These are phyloP conservation scores for Macrophya annulata DNA, from an alignment of 2,888 invertebrate genomes.

Conservation along the genomic window DNA sequence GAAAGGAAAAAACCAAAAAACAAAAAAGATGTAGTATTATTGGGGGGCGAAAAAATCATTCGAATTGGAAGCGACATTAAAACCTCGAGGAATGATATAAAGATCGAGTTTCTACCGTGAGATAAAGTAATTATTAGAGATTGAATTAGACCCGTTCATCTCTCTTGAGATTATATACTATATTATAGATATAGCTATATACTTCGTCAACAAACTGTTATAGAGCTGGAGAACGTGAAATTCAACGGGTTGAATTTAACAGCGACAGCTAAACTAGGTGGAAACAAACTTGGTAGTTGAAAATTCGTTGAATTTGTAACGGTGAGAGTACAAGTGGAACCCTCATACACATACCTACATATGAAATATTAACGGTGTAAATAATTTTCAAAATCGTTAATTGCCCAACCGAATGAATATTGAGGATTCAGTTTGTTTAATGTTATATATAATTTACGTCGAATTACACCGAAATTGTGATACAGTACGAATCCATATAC, in stretches of 20 bases:
- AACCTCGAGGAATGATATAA: neutral
- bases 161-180: neutral
- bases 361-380: neutral
- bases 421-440: neutral
- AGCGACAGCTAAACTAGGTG: slow-evolving; percentile 11
- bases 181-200: neutral
- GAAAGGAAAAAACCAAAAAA: neutral
- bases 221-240: neutral
- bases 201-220: neutral
- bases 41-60: neutral
- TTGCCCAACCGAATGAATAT: neutral
- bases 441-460: too few relatives aligned
- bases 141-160: neutral
- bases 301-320: neutral
- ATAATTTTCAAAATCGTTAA: neutral
- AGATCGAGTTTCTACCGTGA: neutral
- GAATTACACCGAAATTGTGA: too few relatives aligned
- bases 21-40: too few relatives aligned
- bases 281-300: slow-evolving; percentile 10
- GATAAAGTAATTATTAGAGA: neutral
- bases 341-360: neutral
- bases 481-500: too few relatives aligned
- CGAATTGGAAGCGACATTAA: neutral
- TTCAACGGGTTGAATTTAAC: neutral
- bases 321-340: neutral